These are phyloP conservation scores for Drosophila conformis DNA, from an alignment of 2,888 invertebrate species.

Conservation along the genomic window DNA sequence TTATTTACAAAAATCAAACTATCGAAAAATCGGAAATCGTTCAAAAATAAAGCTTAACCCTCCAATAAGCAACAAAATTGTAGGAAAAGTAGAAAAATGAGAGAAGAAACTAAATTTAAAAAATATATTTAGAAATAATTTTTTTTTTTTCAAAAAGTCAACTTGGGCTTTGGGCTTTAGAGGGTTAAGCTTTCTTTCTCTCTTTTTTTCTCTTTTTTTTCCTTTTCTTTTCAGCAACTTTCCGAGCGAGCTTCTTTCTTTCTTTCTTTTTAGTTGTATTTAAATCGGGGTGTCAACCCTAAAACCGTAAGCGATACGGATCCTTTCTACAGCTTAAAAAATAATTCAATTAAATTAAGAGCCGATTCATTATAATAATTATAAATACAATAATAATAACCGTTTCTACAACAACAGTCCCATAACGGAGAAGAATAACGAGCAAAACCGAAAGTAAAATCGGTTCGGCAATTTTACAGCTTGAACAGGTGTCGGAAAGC, in stretches of 20 bases:
- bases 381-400: background rate
- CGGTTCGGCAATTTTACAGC: background rate
- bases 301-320: background rate
- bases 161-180: background rate
- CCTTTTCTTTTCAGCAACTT: background rate
- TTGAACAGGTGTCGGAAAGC: background rate
- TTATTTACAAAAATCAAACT: background rate
- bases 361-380: background rate
- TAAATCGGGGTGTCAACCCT: background rate
- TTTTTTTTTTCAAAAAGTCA: background rate
- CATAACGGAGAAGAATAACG: background rate
- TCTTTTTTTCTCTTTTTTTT: background rate
- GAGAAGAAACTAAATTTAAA: background rate
- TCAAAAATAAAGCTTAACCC: background rate
- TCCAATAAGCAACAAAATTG: background rate
- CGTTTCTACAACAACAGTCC: background rate
- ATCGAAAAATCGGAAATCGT: background rate
- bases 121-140: background rate
- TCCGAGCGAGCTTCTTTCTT: background rate
- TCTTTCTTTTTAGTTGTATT: background rate
- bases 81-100: background rate
- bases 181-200: background rate
- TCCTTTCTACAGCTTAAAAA: background rate
- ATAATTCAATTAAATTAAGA: background rate
- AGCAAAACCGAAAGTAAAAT: background rate